Conservation (phyloP, 2,797 vertebrate genomes). For the Pangasius djambal region DNA sequence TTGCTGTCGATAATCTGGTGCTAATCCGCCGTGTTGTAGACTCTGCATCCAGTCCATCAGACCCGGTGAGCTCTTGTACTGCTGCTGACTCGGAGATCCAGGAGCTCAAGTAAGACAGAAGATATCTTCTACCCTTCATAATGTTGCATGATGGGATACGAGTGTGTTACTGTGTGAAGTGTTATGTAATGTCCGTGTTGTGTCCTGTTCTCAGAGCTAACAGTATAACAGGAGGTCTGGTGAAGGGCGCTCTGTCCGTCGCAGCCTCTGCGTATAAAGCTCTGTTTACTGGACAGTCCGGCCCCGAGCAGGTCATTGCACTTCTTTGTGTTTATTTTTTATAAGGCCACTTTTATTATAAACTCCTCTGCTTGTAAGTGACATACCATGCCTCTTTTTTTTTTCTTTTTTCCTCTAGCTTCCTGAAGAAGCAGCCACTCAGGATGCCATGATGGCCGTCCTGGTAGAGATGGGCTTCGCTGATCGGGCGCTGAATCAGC, state of each 20-base stretch:
- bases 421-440: slow-evolving; percentile 79
- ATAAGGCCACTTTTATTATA: background rate
- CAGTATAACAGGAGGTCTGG: slow-evolving; percentile 86
- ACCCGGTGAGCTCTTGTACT: slow-evolving; percentile 39
- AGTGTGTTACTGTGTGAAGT: background rate
- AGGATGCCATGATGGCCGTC: slow-evolving; percentile 86
- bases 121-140: background rate
- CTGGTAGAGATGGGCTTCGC: slow-evolving; percentile 95
- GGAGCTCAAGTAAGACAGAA: slow-evolving; percentile 50
- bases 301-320: slow-evolving; percentile 79
- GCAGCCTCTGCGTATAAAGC: slow-evolving; percentile 94
- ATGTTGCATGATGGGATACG: background rate
- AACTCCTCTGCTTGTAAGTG: background rate
- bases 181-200: background rate
- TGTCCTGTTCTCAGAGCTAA: slow-evolving; percentile 61
- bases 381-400: background rate
- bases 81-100: slow-evolving; percentile 54
- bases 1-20: background rate
- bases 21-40: slow-evolving; percentile 18
- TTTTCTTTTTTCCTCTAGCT: slow-evolving; percentile 58
- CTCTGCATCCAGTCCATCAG: slow-evolving; percentile 37
- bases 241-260: slow-evolving; percentile 92
- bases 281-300: slow-evolving; percentile 86
- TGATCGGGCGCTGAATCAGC: slow-evolving; percentile 85
- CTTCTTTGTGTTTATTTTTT: background rate